Percentiles rank a stretch among this genome's conserved stretches.
Conservation (phyloP, 2,113 vertebrate genomes). For the Bufo gargarizans region DNA sequence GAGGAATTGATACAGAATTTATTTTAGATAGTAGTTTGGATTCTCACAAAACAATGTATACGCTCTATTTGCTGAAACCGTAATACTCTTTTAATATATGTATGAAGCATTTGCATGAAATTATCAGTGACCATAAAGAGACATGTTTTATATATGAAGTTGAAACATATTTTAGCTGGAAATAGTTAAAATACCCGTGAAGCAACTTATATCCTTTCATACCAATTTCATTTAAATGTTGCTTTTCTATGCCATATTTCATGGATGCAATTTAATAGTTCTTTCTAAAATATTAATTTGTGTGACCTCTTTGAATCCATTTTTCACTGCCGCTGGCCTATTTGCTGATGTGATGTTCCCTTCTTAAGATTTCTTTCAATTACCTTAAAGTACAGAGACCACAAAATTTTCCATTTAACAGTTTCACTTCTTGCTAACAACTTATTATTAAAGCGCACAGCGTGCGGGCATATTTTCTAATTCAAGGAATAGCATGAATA, state of each 20-base stretch:
- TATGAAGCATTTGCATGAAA: slow-evolving; percentile 75
- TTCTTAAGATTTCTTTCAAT: slow-evolving; percentile 88
- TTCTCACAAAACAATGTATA: not conserved
- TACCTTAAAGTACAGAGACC: slow-evolving; percentile 79
- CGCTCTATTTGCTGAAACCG: not conserved
- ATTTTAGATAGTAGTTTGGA: no score
- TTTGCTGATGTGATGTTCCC: slow-evolving; percentile 85
- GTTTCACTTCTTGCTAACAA: slow-evolving; percentile 31
- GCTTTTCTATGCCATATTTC: slow-evolving; percentile 90
- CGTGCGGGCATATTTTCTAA: not conserved
- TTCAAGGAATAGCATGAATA: not conserved
- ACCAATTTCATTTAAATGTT: slow-evolving; percentile 93
- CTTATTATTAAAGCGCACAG: slow-evolving; percentile 12
- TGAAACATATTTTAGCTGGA: slow-evolving; percentile 83
- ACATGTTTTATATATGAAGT: slow-evolving; percentile 85
- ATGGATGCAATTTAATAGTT: slow-evolving; percentile 88
- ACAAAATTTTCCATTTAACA: slow-evolving; percentile 55
- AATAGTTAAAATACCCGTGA: slow-evolving; percentile 79
- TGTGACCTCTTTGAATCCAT: slow-evolving; percentile 86
- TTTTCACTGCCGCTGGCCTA: slow-evolving; percentile 81
- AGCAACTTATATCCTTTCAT: slow-evolving; percentile 80
- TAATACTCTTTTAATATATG: slow-evolving; percentile 83
- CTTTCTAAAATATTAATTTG: slow-evolving; percentile 91
- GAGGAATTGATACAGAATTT: no score
- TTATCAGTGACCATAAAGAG: slow-evolving; percentile 80